These are phyloP conservation scores for Leptinotarsa haldemani DNA, from an alignment of 2,888 invertebrate species.

Conservation along the genomic window DNA sequence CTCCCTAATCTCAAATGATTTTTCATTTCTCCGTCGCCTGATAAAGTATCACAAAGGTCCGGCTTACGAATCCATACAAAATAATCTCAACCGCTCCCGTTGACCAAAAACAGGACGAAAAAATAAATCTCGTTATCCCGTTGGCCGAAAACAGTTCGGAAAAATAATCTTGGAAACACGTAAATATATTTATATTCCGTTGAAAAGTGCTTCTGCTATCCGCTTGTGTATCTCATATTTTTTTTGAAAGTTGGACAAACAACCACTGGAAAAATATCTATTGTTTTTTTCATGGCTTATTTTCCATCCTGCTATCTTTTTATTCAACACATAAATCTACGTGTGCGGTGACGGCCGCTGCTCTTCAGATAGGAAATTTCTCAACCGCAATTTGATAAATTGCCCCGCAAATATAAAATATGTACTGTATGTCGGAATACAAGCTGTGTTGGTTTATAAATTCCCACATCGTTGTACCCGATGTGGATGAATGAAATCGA, in stretches of 20 bases:
- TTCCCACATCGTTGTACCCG: conserved; percentile 1
- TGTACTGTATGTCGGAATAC: conserved; percentile 10
- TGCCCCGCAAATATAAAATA: conserved; percentile 25
- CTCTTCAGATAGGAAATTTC: conserved; percentile 27
- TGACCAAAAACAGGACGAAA: too few relatives aligned
- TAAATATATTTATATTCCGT: not conserved
- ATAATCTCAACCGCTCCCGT: not conserved
- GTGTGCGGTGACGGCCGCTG: conserved; percentile 18
- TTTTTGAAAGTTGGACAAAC: not conserved
- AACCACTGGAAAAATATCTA: conserved; percentile 6
- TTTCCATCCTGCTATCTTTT: conserved; percentile 23
- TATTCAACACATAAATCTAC: conserved; percentile 28
- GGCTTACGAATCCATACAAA: too few relatives aligned
- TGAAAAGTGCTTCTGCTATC: conserved; percentile 5
- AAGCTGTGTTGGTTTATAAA: conserved; percentile 13
- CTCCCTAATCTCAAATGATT: too few relatives aligned
- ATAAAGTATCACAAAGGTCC: too few relatives aligned
- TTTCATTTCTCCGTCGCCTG: too few relatives aligned
- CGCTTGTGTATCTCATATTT: not conserved
- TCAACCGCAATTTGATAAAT: conserved; percentile 28
- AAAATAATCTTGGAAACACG: not conserved
- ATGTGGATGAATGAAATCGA: too few relatives aligned
- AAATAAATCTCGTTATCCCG: not conserved
- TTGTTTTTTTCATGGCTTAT: conserved; percentile 21
- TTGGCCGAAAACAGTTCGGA: too few relatives aligned